A percentile compares a stretch with the other conserved stretches of the same genome.
Evolutionary conservation across 2,113 vertebrate genomes (phyloP).

Genomic region (Gadus macrocephalus): DNA sequence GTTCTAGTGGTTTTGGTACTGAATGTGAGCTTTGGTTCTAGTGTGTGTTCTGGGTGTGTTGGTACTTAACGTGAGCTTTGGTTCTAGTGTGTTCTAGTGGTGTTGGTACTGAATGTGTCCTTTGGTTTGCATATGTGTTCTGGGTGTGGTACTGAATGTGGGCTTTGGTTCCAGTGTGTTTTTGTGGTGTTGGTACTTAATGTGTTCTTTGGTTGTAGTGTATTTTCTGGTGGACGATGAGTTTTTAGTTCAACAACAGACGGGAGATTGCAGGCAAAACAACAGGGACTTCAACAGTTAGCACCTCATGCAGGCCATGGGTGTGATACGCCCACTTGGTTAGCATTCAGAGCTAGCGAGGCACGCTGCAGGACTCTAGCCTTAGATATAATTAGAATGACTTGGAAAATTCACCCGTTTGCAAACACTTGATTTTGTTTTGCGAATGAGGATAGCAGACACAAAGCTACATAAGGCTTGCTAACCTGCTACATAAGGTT

Average conservation of each 20-base stretch:
- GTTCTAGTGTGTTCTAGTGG: no score
- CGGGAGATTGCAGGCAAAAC: not conserved
- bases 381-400: not conserved
- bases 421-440: not conserved
- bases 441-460: not conserved
- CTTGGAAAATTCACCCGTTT: not conserved
- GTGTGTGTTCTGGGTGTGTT: no score
- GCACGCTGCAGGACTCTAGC: conserved; percentile 44
- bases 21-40: no score
- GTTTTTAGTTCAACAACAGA: no score
- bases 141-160: not conserved
- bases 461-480: no score
- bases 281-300: conserved; percentile 18
- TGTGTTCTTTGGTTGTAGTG: conserved; percentile 8
- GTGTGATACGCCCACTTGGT: conserved; percentile 50
- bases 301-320: conserved; percentile 50
- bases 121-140: no score
- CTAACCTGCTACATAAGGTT: no score
- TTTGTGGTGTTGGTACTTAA: not conserved
- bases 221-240: conserved; percentile 19
- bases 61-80: no score
- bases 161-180: conserved; percentile 9
- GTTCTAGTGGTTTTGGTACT: no score
- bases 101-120: no score
- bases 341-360: conserved; percentile 44